Percentiles rank a stretch among this genome's conserved stretches.
phyloP scores from a whole-genome alignment of 2,113 vertebrate species.

The Phrynocephalus versicolor region DNA sequence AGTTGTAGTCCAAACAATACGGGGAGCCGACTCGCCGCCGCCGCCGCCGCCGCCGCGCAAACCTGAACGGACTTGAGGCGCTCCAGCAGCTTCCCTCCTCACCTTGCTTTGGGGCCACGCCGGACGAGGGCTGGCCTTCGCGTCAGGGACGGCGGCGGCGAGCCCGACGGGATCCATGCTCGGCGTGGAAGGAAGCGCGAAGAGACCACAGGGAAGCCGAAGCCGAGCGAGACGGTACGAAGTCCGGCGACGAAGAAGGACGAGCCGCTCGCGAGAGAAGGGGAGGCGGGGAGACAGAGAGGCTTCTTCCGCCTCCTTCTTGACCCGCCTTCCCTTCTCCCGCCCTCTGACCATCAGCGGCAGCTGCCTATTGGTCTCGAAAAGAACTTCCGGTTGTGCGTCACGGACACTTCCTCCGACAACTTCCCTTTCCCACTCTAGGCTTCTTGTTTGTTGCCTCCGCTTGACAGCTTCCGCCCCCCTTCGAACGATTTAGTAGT shows the following conservation, averaged over 20 bases:
- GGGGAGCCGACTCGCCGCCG: too few relatives aligned
- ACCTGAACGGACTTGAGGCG: too few relatives aligned
- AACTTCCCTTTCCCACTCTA: fast-evolving
- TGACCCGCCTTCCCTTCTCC: fast-evolving
- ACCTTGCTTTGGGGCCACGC: constrained; percentile 60
- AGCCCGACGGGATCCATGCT: constrained; percentile 75
- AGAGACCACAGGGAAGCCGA: background rate
- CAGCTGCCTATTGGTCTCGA: constrained; percentile 26
- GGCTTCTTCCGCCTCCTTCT: constrained; percentile 42
- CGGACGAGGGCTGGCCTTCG: constrained; percentile 33
- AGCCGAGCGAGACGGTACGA: fast-evolving
- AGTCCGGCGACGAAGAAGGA: fast-evolving
- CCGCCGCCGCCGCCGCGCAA: too few relatives aligned
- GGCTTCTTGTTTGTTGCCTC: too few relatives aligned
- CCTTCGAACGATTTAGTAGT: background rate
- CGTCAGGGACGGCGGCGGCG: constrained; percentile 41
- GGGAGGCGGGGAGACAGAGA: too few relatives aligned
- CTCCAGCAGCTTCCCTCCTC: background rate
- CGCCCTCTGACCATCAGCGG: fast-evolving
- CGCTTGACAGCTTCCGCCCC: too few relatives aligned
- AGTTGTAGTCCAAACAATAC: background rate
- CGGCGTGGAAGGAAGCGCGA: fast-evolving
- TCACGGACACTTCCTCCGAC: constrained; percentile 11
- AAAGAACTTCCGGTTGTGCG: too few relatives aligned
- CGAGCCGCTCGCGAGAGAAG: background rate